These are phyloP conservation scores for Drosophila sucinea DNA, from an alignment of 1,140 invertebrate species.

Conservation along the genomic window DNA sequence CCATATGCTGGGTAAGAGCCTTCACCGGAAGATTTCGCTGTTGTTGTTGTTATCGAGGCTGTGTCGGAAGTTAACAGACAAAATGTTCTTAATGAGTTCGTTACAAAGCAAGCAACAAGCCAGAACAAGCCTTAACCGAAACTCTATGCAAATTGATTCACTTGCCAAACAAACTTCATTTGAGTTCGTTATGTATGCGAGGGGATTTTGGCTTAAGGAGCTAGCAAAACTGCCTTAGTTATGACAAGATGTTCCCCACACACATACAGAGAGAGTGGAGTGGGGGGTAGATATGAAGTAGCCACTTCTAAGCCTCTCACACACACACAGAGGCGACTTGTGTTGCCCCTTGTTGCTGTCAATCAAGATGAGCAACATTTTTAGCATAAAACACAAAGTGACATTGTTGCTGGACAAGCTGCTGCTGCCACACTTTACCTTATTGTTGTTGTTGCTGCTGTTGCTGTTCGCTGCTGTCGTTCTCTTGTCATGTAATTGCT, in stretches of 20 bases:
- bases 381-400: conserved; percentile 58
- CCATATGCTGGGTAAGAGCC: conserved; percentile 2
- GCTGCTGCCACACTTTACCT: conserved; percentile 55
- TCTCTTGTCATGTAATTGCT: conserved; percentile 65
- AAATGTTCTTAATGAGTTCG: conserved; percentile 65
- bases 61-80: conserved; percentile 31
- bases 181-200: conserved; percentile 76
- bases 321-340: conserved; percentile 34
- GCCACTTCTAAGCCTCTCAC: conserved; percentile 35
- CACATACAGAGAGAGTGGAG: conserved; percentile 17
- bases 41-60: not conserved
- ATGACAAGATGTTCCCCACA: conserved; percentile 46
- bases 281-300: conserved; percentile 63
- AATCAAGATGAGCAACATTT: conserved; percentile 72
- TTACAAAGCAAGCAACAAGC: conserved; percentile 41
- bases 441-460: conserved; percentile 50
- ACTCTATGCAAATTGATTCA: conserved; percentile 75
- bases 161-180: conserved; percentile 66
- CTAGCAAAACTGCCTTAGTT: conserved; percentile 38
- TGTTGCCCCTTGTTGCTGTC: conserved; percentile 54
- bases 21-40: conserved; percentile 29
- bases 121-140: conserved; percentile 33
- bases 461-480: conserved; percentile 23
- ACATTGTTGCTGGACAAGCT: conserved; percentile 70
- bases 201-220: conserved; percentile 36